Conservation (phyloP, 2,797 vertebrate genomes). For the Gallinago stenura region DNA sequence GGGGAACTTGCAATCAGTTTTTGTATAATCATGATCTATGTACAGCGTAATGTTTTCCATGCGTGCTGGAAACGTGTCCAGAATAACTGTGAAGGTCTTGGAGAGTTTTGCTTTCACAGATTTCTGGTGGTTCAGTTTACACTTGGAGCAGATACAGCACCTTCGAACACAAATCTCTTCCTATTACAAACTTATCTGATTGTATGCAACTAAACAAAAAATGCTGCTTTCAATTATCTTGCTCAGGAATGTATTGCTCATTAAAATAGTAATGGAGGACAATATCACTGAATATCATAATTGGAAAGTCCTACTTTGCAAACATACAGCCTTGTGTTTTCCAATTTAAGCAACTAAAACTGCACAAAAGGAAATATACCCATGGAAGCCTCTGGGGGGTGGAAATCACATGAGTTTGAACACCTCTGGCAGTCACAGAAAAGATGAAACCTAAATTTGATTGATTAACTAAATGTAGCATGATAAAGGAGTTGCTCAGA, state of each 20-base stretch:
- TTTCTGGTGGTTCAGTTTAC: not conserved
- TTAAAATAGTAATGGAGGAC: not conserved
- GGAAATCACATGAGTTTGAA: not conserved
- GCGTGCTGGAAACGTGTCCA: slow-evolving; percentile 8
- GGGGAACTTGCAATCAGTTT: slow-evolving; percentile 48
- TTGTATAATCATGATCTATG: slow-evolving; percentile 49
- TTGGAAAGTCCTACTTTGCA: not conserved
- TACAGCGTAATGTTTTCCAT: slow-evolving; percentile 27
- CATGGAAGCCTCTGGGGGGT: not conserved
- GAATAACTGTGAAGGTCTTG: not conserved
- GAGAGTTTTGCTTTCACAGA: not conserved
- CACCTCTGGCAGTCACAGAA: not conserved
- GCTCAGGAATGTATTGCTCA: not conserved
- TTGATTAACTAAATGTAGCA: not conserved
- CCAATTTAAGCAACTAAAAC: not conserved
- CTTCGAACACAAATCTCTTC: not conserved
- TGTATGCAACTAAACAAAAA: not conserved
- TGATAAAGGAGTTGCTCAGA: not conserved
- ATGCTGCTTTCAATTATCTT: not conserved
- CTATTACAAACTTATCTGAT: not conserved
- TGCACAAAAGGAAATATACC: not conserved
- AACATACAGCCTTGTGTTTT: not conserved
- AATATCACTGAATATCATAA: not conserved
- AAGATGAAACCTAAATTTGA: not conserved
- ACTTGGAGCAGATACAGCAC: slow-evolving; percentile 6